Evolutionary conservation across 2,797 vertebrate genomes (phyloP), one percentile per base, ranked within the genome.

Genomic region (Sebastes miniatus): DNA sequence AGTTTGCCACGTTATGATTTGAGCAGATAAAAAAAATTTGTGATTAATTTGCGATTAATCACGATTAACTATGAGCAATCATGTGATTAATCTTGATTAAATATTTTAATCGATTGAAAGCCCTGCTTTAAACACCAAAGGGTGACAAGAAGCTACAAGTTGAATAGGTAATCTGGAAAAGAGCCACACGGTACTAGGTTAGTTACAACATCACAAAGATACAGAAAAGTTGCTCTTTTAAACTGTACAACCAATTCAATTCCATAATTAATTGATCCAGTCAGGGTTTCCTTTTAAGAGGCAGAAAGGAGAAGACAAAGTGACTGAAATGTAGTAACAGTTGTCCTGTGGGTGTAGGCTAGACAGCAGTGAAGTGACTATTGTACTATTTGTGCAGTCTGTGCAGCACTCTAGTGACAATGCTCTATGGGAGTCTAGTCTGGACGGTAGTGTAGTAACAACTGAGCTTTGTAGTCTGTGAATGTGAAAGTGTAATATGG

Each of bases 311-410:
- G 24, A 43, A 61, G 63, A 74, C 29, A 61, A 25, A 83, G 36
- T 64, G 67, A 85, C 43, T 77, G 56, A 75, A 79, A 81, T 78
- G 73, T 83, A 76, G 36, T 69, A 83, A 73, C 82, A 87, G 87
- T 85, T 85, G 82, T 86, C 78, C 77, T 77, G 90, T 91, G 85
- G 87, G 85, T 85, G 89, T 75, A 65, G 59, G 59, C 63, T 68
- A 83, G 84, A 88, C 83, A 74, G 65, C 77, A 85, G 32, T 76
- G 65, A 81, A 80, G 63, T 69, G 70, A 86, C 85, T 71, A 74
- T 81, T 85, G 79, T 87, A 32, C 67, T 77, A 39, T 76, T 80
- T 82, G 69, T 81, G 68, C 69, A 74, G 69, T 82, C 75, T 76
- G 74, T 22, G 54, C 57, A 76, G 22, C 75, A 52, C 66, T 43